phyloP scores from a whole-genome alignment of 2,888 invertebrate genomes.

The Tenthredo scrophulariae region DNA sequence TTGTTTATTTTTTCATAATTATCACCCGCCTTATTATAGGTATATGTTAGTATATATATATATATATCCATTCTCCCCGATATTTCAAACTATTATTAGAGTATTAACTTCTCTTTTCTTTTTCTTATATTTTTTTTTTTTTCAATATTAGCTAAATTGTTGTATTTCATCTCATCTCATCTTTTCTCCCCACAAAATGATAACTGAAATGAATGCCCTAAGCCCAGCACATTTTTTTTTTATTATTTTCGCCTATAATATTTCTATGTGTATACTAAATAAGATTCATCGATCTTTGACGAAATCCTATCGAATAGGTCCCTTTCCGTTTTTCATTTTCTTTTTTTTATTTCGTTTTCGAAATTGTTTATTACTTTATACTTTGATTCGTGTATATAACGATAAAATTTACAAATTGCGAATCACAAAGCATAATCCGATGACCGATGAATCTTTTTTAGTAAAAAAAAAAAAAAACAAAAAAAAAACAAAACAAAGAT shows the following conservation, averaged over 20 bases:
- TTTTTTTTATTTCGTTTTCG: too few relatives aligned
- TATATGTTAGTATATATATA: neutral
- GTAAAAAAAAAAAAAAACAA: neutral
- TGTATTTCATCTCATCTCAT: neutral
- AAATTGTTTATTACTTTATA: neutral
- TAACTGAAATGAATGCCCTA: slow-evolving; percentile 46
- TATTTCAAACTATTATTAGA: neutral
- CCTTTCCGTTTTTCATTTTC: too few relatives aligned
- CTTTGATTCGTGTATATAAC: neutral
- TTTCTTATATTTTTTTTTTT: neutral
- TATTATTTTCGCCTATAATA: neutral
- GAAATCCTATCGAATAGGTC: neutral
- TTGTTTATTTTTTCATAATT: slow-evolving; percentile 31
- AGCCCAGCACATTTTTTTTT: slow-evolving; percentile 35
- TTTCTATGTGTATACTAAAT: neutral
- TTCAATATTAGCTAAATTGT: neutral
- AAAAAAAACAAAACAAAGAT: neutral
- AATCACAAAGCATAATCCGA: neutral
- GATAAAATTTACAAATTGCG: neutral
- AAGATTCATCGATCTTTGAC: neutral
- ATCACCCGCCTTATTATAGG: slow-evolving; percentile 38
- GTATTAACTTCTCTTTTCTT: neutral
- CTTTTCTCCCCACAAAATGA: slow-evolving; percentile 5
- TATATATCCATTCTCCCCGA: slow-evolving; percentile 27
- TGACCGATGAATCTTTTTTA: neutral